Evolutionary conservation across 2,797 vertebrate species (phyloP), one percentile per base, ranked within the genome.

Genomic region (Eospalax fontanierii): DNA sequence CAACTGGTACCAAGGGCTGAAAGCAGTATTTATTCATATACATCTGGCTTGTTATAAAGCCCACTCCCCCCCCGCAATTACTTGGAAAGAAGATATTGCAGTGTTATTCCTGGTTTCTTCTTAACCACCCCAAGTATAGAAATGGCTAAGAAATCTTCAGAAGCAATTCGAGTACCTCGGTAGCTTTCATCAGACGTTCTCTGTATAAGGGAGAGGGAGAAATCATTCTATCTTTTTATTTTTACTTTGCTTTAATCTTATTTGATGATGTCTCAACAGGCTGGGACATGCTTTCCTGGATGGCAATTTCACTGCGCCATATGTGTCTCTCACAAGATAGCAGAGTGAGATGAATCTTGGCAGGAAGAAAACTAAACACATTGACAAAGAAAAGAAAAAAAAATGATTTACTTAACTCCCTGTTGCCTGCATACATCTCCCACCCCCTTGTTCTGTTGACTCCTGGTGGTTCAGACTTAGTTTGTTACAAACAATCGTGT

Each of bases 181-280:
- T 98, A 97, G 98, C 98, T 99, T 98, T 99, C 98, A 98, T 99
- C 98, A 99, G 99, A 98, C 98, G 98, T 98, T 98, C 98, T 97
- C 98, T 98, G 99, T 98, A 98, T 98, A 98, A 98, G 98, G 96
- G 97, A 98, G 98, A 98, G 97, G 95, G 98, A 98, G 98, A 98
- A 98, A 99, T 96, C 65, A 35, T 99, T 99, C 99, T 99, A 99
- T 99, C 98, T 99, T 99, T 99, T 99, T 99, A 98, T 99, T 99
- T 99, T 99, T 99, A 99, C 99, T 99, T 98, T 99, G 99, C 99
- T 99, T 99, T 99, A 99, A 99, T 99, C 99, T 99, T 99, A 99
- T 99, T 99, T 99, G 99, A 99, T 99, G 99, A 99, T 99, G 99
- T 99, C 99, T 99, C 99, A 99, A 99, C 99, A 99, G 99, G 99